Evolutionary conservation across 2,113 vertebrate genomes (phyloP).

Genomic region (Laterallus jamaicensis): DNA sequence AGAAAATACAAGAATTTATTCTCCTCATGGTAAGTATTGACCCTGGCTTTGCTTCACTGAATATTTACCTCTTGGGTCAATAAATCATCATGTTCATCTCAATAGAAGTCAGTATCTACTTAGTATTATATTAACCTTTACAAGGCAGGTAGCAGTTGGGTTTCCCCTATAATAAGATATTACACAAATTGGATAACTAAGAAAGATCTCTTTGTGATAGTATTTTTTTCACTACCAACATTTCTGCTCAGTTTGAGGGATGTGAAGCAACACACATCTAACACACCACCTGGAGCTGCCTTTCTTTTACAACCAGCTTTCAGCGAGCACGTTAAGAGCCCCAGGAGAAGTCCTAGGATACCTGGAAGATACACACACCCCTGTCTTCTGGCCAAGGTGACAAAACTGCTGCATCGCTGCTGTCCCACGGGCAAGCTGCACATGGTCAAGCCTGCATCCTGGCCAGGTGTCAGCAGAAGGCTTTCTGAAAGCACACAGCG

Average conservation of each 20-base stretch:
- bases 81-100: constrained; percentile 62
- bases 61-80: constrained; percentile 63
- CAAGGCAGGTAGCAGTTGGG: constrained; percentile 15
- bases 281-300: background rate
- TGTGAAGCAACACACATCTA: background rate
- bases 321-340: background rate
- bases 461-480: background rate
- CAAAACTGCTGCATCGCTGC: background rate
- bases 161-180: constrained; percentile 24
- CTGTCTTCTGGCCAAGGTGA: background rate
- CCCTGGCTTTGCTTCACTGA: constrained; percentile 50
- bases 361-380: background rate
- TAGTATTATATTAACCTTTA: constrained; percentile 70
- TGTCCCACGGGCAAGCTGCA: background rate
- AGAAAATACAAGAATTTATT: constrained; percentile 17
- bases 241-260: background rate
- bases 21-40: constrained; percentile 44
- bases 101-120: constrained; percentile 52
- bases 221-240: background rate
- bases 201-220: constrained; percentile 23
- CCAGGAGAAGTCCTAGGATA: background rate
- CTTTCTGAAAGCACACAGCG: background rate
- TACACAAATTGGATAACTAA: constrained; percentile 33
- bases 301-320: background rate
- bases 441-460: background rate